Base-by-base conservation (phyloP, 2,888 invertebrate species). In the Carcina quercana region DNA sequence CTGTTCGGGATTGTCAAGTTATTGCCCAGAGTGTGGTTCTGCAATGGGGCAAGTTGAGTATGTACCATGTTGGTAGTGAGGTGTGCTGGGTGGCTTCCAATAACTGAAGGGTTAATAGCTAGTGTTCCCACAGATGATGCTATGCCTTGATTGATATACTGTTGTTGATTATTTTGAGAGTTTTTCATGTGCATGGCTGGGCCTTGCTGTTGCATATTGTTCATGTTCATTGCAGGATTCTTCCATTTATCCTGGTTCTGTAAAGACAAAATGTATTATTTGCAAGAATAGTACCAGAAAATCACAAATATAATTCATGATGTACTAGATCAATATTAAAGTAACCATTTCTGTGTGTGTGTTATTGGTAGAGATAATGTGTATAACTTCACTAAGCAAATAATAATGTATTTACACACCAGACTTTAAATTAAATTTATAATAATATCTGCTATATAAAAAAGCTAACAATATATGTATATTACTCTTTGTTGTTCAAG, bases 221-320 rank as follows among this genome's bases (percentile, higher is more conserved):
- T 80, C 82, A 80, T 86, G 63, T 68, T 62, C 25, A 83, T 76
- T 63, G 88, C 67, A 66, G 91, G 87, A 74, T 91, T 92, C 70
- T 93, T 93, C 93, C 93, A 94, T 86, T 93, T 94, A 82, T 93
- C 93, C 72, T 91, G 92, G 75, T 89, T 92, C 92, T 93, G 85
- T 36, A 89, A 88, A 49, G 6, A 38, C 20, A 19, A n/a, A n/a
- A n/a, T n/a, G n/a, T n/a, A n/a, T n/a, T n/a, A n/a, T n/a, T n/a
- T n/a, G n/a, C n/a, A n/a, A n/a, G n/a, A n/a, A n/a, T n/a, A n/a
- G n/a, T n/a, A n/a, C n/a, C n/a, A n/a, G n/a, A n/a, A n/a, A n/a
- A n/a, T n/a, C n/a, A n/a, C n/a, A n/a, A n/a, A n/a, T n/a, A n/a
- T n/a, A n/a, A n/a, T n/a, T n/a, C n/a, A n/a, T n/a, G n/a, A n/a